A percentile compares a stretch with the other conserved stretches of the same genome.
Evolutionary conservation across 2,113 vertebrate species (phyloP).

Genomic region (Rafetus swinhoei): DNA sequence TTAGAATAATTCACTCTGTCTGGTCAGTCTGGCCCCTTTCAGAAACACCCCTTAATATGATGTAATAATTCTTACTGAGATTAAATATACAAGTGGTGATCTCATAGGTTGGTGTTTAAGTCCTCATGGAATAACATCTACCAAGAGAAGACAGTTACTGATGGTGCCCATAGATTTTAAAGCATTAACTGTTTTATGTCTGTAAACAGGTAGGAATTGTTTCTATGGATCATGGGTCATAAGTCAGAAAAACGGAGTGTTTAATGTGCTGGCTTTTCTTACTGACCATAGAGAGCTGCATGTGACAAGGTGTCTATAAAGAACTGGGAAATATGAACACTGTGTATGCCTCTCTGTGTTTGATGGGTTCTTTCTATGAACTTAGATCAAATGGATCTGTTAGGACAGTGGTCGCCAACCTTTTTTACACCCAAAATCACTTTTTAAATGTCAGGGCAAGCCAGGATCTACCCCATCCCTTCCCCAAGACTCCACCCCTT

Average conservation of each 20-base stretch:
- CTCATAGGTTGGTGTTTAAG: neutral
- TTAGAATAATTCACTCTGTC: rapidly evolving
- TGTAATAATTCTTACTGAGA: no score
- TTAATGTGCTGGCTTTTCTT: neutral
- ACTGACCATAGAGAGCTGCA: neutral
- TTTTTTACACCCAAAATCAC: no score
- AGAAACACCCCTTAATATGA: neutral
- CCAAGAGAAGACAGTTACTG: constrained; percentile 30
- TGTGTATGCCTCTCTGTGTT: neutral
- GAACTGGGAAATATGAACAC: neutral
- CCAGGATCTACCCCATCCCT: no score
- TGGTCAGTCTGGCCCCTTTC: neutral
- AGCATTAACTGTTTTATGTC: constrained; percentile 31
- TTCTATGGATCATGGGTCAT: neutral
- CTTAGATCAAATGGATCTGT: neutral
- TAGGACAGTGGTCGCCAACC: neutral
- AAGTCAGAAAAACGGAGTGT: neutral
- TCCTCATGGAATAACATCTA: constrained; percentile 18
- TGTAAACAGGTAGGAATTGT: neutral
- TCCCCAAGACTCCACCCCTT: no score
- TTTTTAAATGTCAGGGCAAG: no score
- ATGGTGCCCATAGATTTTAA: neutral
- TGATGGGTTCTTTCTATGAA: neutral
- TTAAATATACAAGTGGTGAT: neutral
- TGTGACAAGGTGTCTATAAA: neutral